Evolutionary conservation across 1,140 invertebrate genomes (phyloP), one percentile per base, ranked within the genome.

Genomic region (Plutomurus gul): DNA sequence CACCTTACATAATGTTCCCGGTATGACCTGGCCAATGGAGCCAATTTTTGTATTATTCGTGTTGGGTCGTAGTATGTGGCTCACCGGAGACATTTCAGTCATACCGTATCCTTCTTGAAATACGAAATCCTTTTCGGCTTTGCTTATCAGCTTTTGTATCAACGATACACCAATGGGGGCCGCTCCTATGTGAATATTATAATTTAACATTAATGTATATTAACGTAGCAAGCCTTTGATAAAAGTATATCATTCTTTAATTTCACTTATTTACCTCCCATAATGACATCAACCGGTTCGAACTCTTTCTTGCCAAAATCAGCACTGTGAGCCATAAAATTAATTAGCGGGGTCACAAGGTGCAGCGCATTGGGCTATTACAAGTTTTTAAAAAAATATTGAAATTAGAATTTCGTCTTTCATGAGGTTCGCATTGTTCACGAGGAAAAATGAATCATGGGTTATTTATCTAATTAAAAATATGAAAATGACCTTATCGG

Each of bases 1-100:
- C 6, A 89, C 65, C 82, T 88, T 88, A 8, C 39, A 51, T 16
- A 73, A 40, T 10, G 82, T 84, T 8, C 73, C 51, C 0, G 84
- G 78, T 16, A 85, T 27, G 0, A 77, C 79, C 3, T 40, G 16
- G 4, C 85, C 85, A 37, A 51, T 76, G 5, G 84, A 84, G 1
- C 77, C 82, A 8, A 40, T 22, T 73, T 76, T 78, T 4, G 71
- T 43, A 18, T 71, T 80, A 7, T 22, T 22, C 0, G 20, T 22
- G 10, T 49, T 37, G 4, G 33, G 37, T 0, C 73, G 76, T 3
- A 78, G 47, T 13, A 82, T 22, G 51, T 80, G 76, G 18, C 56
- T 76, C 3, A 81, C 75, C 0, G 78, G 70, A 20, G 81, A 81
- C 22, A 79, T 22, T 73, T 85, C 84, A 4, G 84, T 84, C 83